Evolutionary conservation across 2,113 vertebrate species (phyloP), one percentile per base, ranked within the genome.

Genomic region (Pogonocichla stellata): DNA sequence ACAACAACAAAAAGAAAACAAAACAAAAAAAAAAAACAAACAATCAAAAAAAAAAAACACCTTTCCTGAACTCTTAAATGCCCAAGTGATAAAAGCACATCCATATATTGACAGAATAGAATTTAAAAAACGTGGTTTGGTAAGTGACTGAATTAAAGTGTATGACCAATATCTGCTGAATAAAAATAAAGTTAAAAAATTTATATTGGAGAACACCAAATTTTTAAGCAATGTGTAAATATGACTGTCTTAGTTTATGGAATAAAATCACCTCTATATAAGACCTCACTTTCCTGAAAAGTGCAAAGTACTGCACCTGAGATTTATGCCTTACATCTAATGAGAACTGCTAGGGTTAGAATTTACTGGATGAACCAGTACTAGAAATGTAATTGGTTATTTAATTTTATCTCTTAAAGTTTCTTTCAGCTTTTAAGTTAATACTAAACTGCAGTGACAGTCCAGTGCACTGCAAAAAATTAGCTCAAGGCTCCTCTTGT

Each of bases 41-140:
- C 38, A 38, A 38, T 10, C 38, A 43, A 19, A 45, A 45, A 42
- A 42, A 19, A 43, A 19, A 42, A 8, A 45, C 6, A 42, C 14
- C 90, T 73, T 58, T 80, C 51, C 48, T 96, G 81, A 95, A 97
- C 71, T 73, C 54, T 88, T 96, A 97, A 96, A 95, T 96, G 88
- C 77, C 33, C 17, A 72, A 88, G 72, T 42, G 24, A 86, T 80
- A 96, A 94, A 94, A 94, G 17, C n/a, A 79, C 65, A 88, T 86
- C 94, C 80, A 71, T 86, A 93, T 96, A 95, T 22, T 56, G 77
- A 72, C 8, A 8, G 40, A 62, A 85, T 28, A 53, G 64, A 95
- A 90, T 96, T 96, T 93, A 91, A 93, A 74, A 89, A 69, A 9
- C 20, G 28, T 34, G 6, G 4, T 91, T 96, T 96, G 66, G 23